phyloP scores from a whole-genome alignment of 2,888 invertebrate species.

The Bombylius major region DNA sequence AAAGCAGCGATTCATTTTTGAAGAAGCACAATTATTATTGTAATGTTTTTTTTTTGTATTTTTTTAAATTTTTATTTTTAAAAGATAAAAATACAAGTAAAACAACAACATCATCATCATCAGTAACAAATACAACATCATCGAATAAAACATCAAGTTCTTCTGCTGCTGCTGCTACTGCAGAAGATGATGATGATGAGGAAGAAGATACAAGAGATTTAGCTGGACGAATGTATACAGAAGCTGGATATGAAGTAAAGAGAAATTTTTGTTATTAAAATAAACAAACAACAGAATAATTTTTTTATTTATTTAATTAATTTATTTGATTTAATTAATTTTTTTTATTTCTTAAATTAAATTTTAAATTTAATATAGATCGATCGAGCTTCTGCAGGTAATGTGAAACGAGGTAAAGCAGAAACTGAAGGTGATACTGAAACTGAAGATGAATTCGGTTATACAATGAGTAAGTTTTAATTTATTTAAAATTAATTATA shows the following conservation, averaged over 20 bases:
- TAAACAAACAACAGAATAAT: background rate
- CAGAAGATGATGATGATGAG: constrained; percentile 37
- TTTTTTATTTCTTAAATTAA: too few species aligned
- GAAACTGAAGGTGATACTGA: constrained; percentile 73
- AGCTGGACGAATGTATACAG: constrained; percentile 67
- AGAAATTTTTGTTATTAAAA: background rate
- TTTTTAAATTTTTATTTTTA: background rate
- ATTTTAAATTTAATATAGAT: constrained; percentile 49
- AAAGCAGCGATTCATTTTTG: too few species aligned
- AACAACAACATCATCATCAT: background rate
- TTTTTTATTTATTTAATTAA: background rate
- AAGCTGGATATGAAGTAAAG: constrained; percentile 60
- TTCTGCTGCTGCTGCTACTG: background rate
- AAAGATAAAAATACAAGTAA: background rate
- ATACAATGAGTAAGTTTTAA: constrained; percentile 66
- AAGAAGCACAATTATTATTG: too few species aligned
- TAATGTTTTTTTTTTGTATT: background rate
- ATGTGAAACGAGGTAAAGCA: constrained; percentile 61
- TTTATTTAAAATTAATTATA: background rate
- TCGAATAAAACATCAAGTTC: background rate
- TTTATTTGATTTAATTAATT: background rate
- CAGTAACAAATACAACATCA: background rate
- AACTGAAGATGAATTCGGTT: constrained; percentile 83
- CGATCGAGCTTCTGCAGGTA: constrained; percentile 78
- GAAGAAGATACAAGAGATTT: constrained; percentile 65